Evolutionary conservation across 2,797 vertebrate species (phyloP).

Genomic region (Siniperca scherzeri): DNA sequence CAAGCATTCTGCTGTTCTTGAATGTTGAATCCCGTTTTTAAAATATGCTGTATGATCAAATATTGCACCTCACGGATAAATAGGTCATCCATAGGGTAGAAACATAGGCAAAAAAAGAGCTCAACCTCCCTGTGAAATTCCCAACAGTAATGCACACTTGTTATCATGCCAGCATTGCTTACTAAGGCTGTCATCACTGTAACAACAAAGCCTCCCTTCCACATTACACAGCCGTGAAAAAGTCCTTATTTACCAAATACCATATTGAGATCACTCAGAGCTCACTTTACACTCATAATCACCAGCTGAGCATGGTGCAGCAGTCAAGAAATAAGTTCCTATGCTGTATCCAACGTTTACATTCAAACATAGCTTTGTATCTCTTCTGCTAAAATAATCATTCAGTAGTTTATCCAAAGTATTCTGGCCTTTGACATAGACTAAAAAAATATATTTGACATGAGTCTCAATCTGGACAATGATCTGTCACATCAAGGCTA

Average conservation of each 20-base stretch:
- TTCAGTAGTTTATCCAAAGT: conserved; percentile 25
- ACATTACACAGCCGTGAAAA: conserved; percentile 43
- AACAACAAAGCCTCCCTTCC: conserved; percentile 61
- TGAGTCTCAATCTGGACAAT: conserved; percentile 59
- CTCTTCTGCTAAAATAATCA: conserved; percentile 33
- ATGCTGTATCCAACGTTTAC: conserved; percentile 8
- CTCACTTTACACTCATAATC: conserved; percentile 42
- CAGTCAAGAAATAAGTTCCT: conserved; percentile 19
- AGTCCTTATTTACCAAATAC: conserved; percentile 52
- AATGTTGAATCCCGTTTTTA: conserved; percentile 7
- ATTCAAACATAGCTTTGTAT: conserved; percentile 32
- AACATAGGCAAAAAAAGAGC: conserved; percentile 28
- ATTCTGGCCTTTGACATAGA: conserved; percentile 51
- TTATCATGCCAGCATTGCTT: conserved; percentile 62
- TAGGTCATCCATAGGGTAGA: conserved; percentile 54
- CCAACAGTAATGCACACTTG: conserved; percentile 37
- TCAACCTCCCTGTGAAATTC: conserved; percentile 53
- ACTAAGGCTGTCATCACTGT: conserved; percentile 55
- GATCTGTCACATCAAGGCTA: conserved; percentile 58
- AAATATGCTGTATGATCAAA: conserved; percentile 28
- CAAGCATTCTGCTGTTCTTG: not conserved
- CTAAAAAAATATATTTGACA: conserved; percentile 52
- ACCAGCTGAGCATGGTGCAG: conserved; percentile 16
- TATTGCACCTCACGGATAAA: conserved; percentile 31
- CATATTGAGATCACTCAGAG: conserved; percentile 40